A percentile compares a stretch with the other conserved stretches of the same genome.
These are phyloP conservation scores for Sturnira hondurensis DNA, from an alignment of 2,113 vertebrate genomes.

Conservation along the genomic window DNA sequence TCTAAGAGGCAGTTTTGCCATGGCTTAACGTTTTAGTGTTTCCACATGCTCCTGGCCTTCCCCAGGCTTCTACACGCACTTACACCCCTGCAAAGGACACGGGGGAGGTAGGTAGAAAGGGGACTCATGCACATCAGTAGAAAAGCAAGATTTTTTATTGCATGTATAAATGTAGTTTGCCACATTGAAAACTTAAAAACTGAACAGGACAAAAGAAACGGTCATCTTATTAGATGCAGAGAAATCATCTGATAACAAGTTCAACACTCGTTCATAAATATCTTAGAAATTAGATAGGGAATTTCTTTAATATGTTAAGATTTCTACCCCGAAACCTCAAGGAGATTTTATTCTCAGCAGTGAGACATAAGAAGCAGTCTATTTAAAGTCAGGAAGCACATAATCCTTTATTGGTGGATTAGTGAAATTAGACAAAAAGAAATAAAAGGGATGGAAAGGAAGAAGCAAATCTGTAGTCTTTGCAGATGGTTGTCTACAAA, in stretches of 20 bases:
- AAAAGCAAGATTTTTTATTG: neutral
- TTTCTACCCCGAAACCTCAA: neutral
- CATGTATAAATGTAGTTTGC: neutral
- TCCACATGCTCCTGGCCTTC: neutral
- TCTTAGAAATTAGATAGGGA: neutral
- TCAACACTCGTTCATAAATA: neutral
- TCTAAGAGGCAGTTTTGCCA: neutral
- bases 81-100: neutral
- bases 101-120: neutral
- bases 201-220: neutral
- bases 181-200: constrained; percentile 12
- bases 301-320: neutral
- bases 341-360: neutral
- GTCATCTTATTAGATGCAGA: neutral
- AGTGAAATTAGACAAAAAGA: neutral
- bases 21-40: neutral
- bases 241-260: neutral
- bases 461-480: neutral
- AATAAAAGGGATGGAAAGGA: neutral
- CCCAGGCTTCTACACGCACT: neutral
- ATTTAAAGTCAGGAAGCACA: neutral
- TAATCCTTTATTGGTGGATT: neutral
- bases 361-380: neutral
- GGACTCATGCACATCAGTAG: neutral
- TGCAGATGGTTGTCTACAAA: neutral